phyloP scores from a whole-genome alignment of 2,888 invertebrate genomes.

The Mythimna albipuncta region DNA sequence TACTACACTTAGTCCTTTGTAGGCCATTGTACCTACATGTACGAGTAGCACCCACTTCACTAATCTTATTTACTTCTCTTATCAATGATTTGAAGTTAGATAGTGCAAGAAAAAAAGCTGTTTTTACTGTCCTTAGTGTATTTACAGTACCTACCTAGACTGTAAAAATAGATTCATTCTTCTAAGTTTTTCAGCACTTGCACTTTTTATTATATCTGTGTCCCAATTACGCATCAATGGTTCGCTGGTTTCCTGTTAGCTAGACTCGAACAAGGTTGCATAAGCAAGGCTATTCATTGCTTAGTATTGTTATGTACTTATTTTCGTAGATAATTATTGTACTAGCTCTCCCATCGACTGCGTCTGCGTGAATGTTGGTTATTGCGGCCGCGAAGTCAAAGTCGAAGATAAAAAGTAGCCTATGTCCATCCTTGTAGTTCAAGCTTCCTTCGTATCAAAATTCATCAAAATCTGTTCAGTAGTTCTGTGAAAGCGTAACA shows the following conservation, averaged over 20 bases:
- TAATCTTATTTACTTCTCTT: conserved; percentile 36
- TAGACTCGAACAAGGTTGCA: conserved; percentile 46
- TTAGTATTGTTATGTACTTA: conserved; percentile 18
- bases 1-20: too few relatives aligned
- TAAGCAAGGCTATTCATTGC: conserved; percentile 49
- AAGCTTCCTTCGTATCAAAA: too few relatives aligned
- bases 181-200: conserved; percentile 5
- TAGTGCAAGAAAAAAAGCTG: neutral
- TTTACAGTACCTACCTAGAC: neutral
- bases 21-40: too few relatives aligned
- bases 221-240: conserved; percentile 49
- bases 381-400: too few relatives aligned
- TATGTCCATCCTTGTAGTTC: too few relatives aligned
- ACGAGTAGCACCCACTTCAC: conserved; percentile 11
- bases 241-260: conserved; percentile 49
- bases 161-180: conserved; percentile 23
- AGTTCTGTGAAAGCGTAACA: too few relatives aligned
- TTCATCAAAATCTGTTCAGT: too few relatives aligned
- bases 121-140: neutral
- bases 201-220: conserved; percentile 27
- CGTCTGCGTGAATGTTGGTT: too few relatives aligned
- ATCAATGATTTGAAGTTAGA: conserved; percentile 15
- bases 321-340: conserved; percentile 3
- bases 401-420: too few relatives aligned
- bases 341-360: too few relatives aligned